Conservation (phyloP, 2,888 invertebrate genomes). For the Amblyteles armatorius region DNA sequence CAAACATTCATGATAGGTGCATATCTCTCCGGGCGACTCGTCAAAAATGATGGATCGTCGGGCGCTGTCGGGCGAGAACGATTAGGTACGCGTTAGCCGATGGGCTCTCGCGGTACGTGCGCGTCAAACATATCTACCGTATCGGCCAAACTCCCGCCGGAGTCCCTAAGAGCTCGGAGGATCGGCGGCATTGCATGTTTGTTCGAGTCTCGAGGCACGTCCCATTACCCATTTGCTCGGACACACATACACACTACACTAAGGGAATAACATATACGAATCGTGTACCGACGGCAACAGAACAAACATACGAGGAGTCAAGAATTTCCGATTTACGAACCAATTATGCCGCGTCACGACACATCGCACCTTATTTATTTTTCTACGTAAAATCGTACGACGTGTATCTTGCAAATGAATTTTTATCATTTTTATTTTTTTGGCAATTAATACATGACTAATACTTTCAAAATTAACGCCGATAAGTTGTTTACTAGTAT, state of each 20-base stretch:
- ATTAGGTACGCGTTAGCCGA: constrained; percentile 59
- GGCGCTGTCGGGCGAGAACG: constrained; percentile 44
- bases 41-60: constrained; percentile 64
- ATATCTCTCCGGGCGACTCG: constrained; percentile 45
- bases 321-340: constrained; percentile 34
- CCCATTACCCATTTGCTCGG: constrained; percentile 58
- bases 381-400: not conserved
- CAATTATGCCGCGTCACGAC: constrained; percentile 43
- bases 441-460: not conserved
- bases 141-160: constrained; percentile 32
- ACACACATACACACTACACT: not conserved
- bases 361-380: not conserved
- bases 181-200: constrained; percentile 70
- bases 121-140: constrained; percentile 49
- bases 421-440: not conserved
- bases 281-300: not conserved
- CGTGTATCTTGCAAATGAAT: not conserved
- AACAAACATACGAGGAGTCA: constrained; percentile 22
- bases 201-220: constrained; percentile 77
- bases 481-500: too few species aligned
- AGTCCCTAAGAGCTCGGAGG: constrained; percentile 34
- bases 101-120: constrained; percentile 19
- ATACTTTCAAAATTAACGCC: too few species aligned
- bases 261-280: constrained; percentile 31
- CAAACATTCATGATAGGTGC: constrained; percentile 56